A percentile compares a stretch with the other conserved stretches of the same genome.
Evolutionary conservation across 2,797 vertebrate genomes (phyloP).

Genomic region (Pangasius macronema): DNA sequence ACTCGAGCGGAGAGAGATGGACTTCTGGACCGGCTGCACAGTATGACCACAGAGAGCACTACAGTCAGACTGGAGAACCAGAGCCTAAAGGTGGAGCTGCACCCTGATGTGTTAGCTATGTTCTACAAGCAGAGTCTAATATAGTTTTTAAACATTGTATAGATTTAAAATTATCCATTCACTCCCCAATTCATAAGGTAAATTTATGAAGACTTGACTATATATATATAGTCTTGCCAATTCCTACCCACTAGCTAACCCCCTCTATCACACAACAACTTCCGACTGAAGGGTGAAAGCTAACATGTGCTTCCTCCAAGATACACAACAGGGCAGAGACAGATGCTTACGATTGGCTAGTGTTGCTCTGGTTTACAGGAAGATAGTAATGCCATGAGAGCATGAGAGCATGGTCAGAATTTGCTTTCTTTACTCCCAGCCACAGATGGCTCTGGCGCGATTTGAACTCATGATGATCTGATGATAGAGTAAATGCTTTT

Average conservation of each 20-base stretch:
- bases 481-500: not conserved
- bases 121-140: not conserved
- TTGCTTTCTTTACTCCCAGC: not conserved
- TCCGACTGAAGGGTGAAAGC: too few relatives aligned
- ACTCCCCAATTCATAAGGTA: not conserved
- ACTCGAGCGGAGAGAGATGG: conserved; percentile 74
- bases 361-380: not conserved
- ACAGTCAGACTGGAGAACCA: conserved; percentile 82
- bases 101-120: not conserved
- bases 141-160: not conserved
- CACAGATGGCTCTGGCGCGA: not conserved
- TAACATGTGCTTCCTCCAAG: not conserved
- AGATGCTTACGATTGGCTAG: not conserved
- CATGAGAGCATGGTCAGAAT: not conserved
- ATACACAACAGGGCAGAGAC: not conserved
- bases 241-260: not conserved
- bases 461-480: not conserved
- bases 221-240: not conserved
- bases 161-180: not conserved
- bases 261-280: too few relatives aligned
- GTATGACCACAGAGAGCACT: conserved; percentile 73
- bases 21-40: conserved; percentile 78
- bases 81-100: conserved; percentile 72
- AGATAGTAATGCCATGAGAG: not conserved
- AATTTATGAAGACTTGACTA: not conserved